Percentiles rank a stretch among this genome's conserved stretches.
Evolutionary conservation across 2,113 vertebrate species (phyloP).

Genomic region (Zosterops pallidus): DNA sequence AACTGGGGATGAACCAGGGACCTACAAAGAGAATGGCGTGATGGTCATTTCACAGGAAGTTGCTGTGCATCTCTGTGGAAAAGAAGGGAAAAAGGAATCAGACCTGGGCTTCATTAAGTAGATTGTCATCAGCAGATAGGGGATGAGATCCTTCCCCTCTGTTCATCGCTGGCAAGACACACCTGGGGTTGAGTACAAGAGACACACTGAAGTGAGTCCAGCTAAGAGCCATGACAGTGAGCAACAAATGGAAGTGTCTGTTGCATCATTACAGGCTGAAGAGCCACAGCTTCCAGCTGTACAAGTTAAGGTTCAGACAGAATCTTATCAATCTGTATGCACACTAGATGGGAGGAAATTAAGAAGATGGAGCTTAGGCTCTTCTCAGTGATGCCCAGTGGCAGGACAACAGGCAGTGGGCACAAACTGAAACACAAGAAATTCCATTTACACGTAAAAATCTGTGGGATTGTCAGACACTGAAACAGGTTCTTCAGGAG

Average conservation of each 20-base stretch:
- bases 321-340: background rate
- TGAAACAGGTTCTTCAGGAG: background rate
- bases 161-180: background rate
- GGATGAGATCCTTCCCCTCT: background rate
- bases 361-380: background rate
- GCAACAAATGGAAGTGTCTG: background rate
- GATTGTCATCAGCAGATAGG: background rate
- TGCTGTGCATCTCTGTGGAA: background rate
- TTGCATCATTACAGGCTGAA: background rate
- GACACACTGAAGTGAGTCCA: background rate
- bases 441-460: background rate
- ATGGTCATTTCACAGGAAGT: background rate
- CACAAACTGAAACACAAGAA: background rate
- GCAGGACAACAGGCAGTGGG: background rate
- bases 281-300: background rate
- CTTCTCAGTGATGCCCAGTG: background rate
- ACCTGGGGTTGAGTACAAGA: background rate
- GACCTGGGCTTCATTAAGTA: background rate
- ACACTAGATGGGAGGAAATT: background rate
- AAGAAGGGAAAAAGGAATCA: background rate
- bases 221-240: background rate
- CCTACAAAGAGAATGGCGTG: background rate
- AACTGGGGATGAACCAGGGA: background rate
- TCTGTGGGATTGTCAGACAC: background rate
- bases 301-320: background rate